Percentiles rank a stretch among this genome's conserved stretches.
These are phyloP conservation scores for Apodemia duryi DNA, from an alignment of 2,888 invertebrate species.

Conservation along the genomic window DNA sequence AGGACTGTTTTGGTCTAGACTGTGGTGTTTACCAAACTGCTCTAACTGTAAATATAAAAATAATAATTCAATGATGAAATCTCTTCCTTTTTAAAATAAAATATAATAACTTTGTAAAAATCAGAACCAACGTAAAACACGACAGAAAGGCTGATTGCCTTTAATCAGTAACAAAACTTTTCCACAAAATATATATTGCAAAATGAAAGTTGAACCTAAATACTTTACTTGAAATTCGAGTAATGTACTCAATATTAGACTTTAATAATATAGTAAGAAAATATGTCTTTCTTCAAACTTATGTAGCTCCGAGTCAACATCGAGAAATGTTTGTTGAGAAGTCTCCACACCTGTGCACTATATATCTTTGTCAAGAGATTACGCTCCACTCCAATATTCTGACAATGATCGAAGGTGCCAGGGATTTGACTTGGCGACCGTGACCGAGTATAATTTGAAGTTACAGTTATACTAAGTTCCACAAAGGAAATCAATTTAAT, in stretches of 20 bases:
- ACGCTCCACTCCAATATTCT: constrained; percentile 27
- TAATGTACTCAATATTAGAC: constrained; percentile 5
- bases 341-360: constrained; percentile 38
- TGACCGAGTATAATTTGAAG: constrained; percentile 17
- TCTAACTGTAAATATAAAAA: no score
- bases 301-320: constrained; percentile 27
- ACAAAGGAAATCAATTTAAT: constrained; percentile 14
- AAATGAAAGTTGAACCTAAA: constrained; percentile 15
- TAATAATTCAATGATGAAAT: no score
- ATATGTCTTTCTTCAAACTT: neutral
- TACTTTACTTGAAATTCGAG: neutral
- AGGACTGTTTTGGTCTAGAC: no score
- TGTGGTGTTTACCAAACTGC: no score
- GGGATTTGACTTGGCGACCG: constrained; percentile 25
- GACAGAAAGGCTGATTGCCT: constrained; percentile 21
- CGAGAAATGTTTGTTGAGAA: constrained; percentile 38
- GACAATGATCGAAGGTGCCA: constrained; percentile 35
- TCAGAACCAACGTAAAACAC: constrained; percentile 3
- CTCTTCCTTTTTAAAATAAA: neutral
- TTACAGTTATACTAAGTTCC: constrained; percentile 10
- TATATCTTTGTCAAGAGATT: constrained; percentile 37
- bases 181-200: constrained; percentile 18
- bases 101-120: neutral
- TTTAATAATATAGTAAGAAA: neutral
- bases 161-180: constrained; percentile 24